Conservation (phyloP, 2,888 invertebrate species). For the Clunio marinus region DNA sequence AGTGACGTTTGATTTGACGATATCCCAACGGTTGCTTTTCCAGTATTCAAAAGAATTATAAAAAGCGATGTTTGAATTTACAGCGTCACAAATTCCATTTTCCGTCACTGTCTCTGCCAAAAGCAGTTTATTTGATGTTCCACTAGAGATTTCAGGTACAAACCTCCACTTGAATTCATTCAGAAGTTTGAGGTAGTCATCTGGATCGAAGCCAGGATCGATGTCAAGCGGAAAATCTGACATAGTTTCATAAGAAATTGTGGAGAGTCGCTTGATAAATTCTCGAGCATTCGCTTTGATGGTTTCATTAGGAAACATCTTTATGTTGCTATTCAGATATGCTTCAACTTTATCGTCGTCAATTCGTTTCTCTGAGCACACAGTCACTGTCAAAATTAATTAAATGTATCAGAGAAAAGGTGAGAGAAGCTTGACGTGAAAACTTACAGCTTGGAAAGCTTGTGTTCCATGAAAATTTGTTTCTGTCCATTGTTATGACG, state of each 20-base stretch:
- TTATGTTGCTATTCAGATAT: conserved; percentile 50
- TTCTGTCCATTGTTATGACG: conserved; percentile 69
- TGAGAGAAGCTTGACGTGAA: not conserved
- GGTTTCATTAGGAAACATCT: conserved; percentile 47
- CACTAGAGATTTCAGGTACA: conserved; percentile 57
- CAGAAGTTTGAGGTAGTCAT: conserved; percentile 57
- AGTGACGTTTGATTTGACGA: conserved; percentile 51
- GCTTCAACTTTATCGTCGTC: conserved; percentile 55
- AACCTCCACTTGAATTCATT: conserved; percentile 55
- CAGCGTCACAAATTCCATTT: conserved; percentile 65
- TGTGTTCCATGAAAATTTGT: conserved; percentile 68
- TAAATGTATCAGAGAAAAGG: not conserved
- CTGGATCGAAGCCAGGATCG: conserved; percentile 53
- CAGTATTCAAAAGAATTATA: conserved; percentile 55
- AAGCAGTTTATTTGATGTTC: conserved; percentile 53
- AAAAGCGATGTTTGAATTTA: conserved; percentile 52
- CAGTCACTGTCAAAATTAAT: conserved; percentile 51
- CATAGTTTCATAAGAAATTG: conserved; percentile 60
- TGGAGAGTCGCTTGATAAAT: conserved; percentile 57
- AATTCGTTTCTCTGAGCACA: conserved; percentile 60
- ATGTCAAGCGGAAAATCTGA: conserved; percentile 55
- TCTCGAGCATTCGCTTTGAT: conserved; percentile 56
- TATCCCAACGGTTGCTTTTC: conserved; percentile 56
- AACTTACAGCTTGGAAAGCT: conserved; percentile 57
- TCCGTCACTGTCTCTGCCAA: conserved; percentile 63